These are phyloP conservation scores for Thysanoteuthis rhombus DNA, from an alignment of 2,888 invertebrate genomes.

Conservation along the genomic window DNA sequence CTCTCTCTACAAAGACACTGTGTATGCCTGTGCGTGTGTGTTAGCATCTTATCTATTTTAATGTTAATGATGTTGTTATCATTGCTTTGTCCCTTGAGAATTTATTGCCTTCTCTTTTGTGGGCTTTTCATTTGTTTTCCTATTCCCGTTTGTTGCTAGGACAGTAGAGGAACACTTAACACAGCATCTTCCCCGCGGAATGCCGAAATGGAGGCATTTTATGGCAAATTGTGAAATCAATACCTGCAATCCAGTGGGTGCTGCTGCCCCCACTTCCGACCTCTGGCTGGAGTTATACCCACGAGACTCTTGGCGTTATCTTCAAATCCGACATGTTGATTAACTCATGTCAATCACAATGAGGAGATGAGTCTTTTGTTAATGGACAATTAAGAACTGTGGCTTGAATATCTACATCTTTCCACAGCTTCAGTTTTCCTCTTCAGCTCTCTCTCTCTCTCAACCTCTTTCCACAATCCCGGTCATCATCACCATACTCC, in stretches of 20 bases:
- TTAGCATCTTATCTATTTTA: neutral
- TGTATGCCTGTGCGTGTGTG: neutral
- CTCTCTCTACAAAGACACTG: neutral
- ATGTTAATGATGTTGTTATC: neutral
- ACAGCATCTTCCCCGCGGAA: neutral
- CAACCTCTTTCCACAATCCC: neutral
- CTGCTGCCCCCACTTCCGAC: neutral
- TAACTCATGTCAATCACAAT: neutral
- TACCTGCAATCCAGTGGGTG: neutral
- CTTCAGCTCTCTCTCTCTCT: neutral
- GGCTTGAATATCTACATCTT: neutral
- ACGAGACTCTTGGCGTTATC: neutral
- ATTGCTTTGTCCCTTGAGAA: neutral
- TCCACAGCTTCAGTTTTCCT: neutral
- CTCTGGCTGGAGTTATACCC: neutral
- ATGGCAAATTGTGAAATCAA: neutral
- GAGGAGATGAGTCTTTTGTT: neutral
- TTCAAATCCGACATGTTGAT: neutral
- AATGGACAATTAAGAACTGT: neutral
- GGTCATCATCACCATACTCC: neutral
- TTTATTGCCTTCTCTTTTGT: neutral
- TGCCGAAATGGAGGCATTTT: neutral
- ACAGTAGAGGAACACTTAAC: neutral
- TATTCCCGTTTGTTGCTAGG: neutral
- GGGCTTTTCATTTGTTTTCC: neutral